phyloP scores from a whole-genome alignment of 2,888 invertebrate species.

The Ceramica pisi region DNA sequence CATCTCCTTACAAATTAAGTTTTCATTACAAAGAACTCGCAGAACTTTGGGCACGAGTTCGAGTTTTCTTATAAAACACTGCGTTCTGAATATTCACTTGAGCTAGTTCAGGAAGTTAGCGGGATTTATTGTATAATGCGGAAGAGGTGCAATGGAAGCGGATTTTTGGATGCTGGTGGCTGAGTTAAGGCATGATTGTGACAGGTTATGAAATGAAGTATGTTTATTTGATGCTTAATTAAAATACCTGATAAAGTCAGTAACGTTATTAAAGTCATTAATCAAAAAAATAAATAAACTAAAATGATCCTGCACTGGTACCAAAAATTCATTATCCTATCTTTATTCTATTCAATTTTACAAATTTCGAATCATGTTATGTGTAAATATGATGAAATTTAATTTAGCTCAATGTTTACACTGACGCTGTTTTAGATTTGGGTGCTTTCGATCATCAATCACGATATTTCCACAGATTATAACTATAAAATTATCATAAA shows the following conservation, averaged over 20 bases:
- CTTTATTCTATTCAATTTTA: not conserved
- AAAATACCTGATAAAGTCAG: not conserved
- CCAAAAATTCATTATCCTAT: not conserved
- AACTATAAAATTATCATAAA: not conserved
- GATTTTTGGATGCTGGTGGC: conserved; percentile 21
- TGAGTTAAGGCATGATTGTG: not conserved
- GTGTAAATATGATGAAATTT: not conserved
- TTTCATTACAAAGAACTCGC: conserved; percentile 62
- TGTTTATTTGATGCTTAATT: not conserved
- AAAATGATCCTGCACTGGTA: not conserved
- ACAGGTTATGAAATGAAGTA: not conserved
- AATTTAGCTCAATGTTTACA: not conserved
- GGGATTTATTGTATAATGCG: conserved; percentile 70
- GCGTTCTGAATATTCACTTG: conserved; percentile 56
- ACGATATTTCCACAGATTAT: not conserved
- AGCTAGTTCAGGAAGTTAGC: conserved; percentile 67
- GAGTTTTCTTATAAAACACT: conserved; percentile 63
- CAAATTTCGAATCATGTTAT: not conserved
- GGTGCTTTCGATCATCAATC: not conserved
- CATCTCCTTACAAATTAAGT: conserved; percentile 58
- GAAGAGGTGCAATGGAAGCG: conserved; percentile 49
- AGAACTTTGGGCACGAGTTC: conserved; percentile 40
- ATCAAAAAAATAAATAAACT: not conserved
- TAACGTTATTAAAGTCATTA: too few species aligned
- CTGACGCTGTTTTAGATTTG: not conserved